A percentile compares a stretch with the other conserved stretches of the same genome.
phyloP scores from a whole-genome alignment of 2,113 vertebrate genomes.

The Pedionomus torquatus region DNA sequence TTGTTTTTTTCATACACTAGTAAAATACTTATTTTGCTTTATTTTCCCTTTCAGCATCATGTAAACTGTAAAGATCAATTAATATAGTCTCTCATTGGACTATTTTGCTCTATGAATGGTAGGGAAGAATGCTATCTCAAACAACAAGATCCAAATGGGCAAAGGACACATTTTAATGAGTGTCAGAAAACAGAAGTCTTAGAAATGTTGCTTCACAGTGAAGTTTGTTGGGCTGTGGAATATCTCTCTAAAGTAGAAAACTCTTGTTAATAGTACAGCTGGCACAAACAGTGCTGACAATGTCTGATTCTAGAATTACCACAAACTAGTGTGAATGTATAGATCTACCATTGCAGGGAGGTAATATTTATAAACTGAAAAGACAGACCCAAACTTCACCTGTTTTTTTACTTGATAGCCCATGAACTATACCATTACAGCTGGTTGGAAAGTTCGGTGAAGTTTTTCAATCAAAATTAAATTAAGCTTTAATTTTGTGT shows the following conservation, averaged over 20 bases:
- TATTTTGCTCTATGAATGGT: background rate
- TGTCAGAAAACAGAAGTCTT: background rate
- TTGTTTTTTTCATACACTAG: background rate
- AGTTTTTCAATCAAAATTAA: background rate
- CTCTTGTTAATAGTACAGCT: background rate
- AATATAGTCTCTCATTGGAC: background rate
- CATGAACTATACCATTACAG: background rate
- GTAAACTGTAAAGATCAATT: background rate
- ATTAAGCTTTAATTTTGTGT: background rate
- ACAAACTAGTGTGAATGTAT: background rate
- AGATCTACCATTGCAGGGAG: background rate
- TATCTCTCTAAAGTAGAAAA: background rate
- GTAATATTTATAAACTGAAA: background rate
- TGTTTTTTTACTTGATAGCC: background rate
- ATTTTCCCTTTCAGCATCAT: background rate
- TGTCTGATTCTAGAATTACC: rapidly evolving
- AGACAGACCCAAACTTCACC: background rate
- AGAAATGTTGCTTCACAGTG: background rate
- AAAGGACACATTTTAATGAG: background rate
- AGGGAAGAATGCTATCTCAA: background rate
- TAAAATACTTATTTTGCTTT: background rate
- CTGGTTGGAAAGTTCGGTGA: background rate
- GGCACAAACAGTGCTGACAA: rapidly evolving
- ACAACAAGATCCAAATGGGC: background rate
- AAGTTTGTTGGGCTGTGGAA: background rate